These are phyloP conservation scores for Platerodrilus igneus DNA, from an alignment of 2,888 invertebrate genomes.

Conservation along the genomic window DNA sequence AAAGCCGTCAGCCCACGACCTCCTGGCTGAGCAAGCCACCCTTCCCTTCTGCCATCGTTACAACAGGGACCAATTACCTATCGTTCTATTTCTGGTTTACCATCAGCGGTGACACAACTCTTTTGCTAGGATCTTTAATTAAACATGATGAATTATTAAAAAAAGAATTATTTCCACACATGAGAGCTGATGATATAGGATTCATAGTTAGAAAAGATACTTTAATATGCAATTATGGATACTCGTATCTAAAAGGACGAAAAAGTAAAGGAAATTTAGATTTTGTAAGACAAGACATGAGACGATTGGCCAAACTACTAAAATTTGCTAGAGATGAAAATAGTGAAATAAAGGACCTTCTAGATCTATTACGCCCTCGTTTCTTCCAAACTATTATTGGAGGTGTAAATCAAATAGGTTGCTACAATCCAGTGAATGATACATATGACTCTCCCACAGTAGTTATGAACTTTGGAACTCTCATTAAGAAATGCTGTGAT, in stretches of 20 bases:
- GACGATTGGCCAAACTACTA: slow-evolving; percentile 24
- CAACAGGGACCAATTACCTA: no score
- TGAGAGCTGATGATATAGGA: slow-evolving; percentile 11
- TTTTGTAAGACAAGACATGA: slow-evolving; percentile 23
- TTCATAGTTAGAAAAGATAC: slow-evolving; percentile 13
- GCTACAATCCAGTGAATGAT: slow-evolving; percentile 26
- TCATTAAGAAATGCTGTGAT: slow-evolving; percentile 31
- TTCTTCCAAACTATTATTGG: slow-evolving; percentile 22
- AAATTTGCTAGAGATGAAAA: slow-evolving; percentile 12
- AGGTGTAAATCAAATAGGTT: slow-evolving; percentile 26
- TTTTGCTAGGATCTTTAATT: slow-evolving; percentile 11
- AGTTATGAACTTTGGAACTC: slow-evolving; percentile 30
- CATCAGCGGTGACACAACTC: slow-evolving; percentile 22
- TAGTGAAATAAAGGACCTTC: slow-evolving; percentile 20
- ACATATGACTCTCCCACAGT: slow-evolving; percentile 30
- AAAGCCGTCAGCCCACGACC: no score
- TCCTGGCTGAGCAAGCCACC: no score
- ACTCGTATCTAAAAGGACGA: slow-evolving; percentile 26
- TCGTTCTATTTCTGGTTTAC: no score
- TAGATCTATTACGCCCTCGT: slow-evolving; percentile 23
- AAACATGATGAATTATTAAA: slow-evolving; percentile 23
- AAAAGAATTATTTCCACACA: slow-evolving; percentile 20
- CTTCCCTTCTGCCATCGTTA: no score
- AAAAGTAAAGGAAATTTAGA: slow-evolving; percentile 28
- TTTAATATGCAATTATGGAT: slow-evolving; percentile 25